Evolutionary conservation across 1,140 invertebrate genomes (phyloP).

Genomic region (Drosophila miranda): DNA sequence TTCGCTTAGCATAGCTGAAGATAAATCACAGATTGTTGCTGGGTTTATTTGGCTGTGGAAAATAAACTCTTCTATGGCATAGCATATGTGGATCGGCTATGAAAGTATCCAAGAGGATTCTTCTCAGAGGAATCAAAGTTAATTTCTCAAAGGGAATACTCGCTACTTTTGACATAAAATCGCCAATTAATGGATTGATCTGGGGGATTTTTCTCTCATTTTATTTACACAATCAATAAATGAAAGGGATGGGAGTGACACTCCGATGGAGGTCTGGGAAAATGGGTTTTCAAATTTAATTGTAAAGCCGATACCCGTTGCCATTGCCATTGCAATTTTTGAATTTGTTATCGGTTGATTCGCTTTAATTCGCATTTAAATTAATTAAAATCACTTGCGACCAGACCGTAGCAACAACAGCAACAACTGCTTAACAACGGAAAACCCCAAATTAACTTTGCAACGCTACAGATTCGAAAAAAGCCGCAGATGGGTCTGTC

Average conservation of each 20-base stretch:
- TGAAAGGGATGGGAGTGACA: neutral
- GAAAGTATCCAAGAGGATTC: too few relatives aligned
- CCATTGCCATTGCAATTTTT: conserved; percentile 64
- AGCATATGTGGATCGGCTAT: too few relatives aligned
- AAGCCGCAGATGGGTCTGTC: conserved; percentile 53
- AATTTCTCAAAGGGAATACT: neutral
- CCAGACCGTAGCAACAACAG: conserved; percentile 46
- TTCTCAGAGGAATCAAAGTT: neutral
- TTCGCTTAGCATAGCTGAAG: conserved; percentile 1
- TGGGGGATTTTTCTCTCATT: conserved; percentile 7
- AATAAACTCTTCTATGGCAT: too few relatives aligned
- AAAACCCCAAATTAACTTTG: conserved; percentile 77
- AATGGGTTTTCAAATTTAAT: conserved; percentile 62
- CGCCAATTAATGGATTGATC: conserved; percentile 51
- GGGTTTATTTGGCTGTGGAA: neutral
- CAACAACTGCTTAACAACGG: conserved; percentile 16
- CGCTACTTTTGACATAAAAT: conserved; percentile 9
- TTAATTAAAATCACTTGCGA: conserved; percentile 79
- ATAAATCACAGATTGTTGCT: conserved; percentile 37
- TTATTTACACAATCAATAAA: conserved; percentile 26
- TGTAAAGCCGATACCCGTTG: conserved; percentile 49
- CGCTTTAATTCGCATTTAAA: conserved; percentile 79
- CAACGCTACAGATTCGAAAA: conserved; percentile 64
- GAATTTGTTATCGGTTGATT: conserved; percentile 72
- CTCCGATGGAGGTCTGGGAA: neutral